These are phyloP conservation scores for Falco concolor DNA, from an alignment of 2,797 vertebrate species.

Conservation along the genomic window DNA sequence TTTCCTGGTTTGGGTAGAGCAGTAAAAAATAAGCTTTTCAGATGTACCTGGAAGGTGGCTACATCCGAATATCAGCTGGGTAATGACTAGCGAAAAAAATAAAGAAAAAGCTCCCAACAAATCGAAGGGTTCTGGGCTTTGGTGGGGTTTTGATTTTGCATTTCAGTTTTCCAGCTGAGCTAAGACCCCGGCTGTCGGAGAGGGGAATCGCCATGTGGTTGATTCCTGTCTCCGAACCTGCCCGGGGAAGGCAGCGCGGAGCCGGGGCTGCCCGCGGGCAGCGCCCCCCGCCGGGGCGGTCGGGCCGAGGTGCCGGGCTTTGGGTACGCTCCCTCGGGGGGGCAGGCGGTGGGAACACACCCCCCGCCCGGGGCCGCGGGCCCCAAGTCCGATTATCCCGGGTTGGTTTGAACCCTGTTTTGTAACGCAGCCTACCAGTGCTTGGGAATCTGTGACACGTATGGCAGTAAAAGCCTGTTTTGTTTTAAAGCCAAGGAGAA, in stretches of 20 bases:
- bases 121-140: not conserved
- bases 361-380: too few species aligned
- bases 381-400: too few species aligned
- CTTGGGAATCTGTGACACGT: rapidly evolving
- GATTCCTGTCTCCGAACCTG: too few species aligned
- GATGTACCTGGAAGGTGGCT: not conserved
- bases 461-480: not conserved
- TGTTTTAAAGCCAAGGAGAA: constrained; percentile 72
- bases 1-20: rapidly evolving
- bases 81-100: not conserved
- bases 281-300: too few species aligned
- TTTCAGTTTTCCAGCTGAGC: not conserved
- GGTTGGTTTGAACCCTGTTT: rapidly evolving
- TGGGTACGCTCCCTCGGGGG: too few species aligned
- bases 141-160: too few species aligned
- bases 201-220: rapidly evolving
- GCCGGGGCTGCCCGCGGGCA: too few species aligned
- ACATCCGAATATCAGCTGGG: too few species aligned
- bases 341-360: too few species aligned
- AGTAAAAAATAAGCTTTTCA: not conserved
- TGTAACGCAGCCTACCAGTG: rapidly evolving
- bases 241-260: too few species aligned
- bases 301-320: too few species aligned
- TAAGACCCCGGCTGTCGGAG: not conserved
- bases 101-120: not conserved